Percentiles rank a stretch among this genome's conserved stretches.
These are phyloP conservation scores for Cosmorhoe ocellata DNA, from an alignment of 2,888 invertebrate genomes.

Conservation along the genomic window DNA sequence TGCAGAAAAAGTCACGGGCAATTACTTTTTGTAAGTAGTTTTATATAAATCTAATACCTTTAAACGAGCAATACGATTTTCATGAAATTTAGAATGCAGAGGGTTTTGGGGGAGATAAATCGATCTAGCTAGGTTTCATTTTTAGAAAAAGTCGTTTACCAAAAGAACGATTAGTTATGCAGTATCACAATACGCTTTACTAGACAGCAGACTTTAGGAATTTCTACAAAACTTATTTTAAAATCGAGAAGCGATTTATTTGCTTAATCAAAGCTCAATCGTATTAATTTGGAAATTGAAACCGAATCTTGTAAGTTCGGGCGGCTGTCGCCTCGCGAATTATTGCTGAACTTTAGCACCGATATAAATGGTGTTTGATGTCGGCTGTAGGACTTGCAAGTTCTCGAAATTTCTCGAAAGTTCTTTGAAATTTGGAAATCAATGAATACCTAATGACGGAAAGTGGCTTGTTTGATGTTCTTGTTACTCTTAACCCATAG, in stretches of 20 bases:
- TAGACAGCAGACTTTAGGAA: background rate
- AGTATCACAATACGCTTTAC: too few relatives aligned
- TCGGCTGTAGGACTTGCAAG: slow-evolving; percentile 11
- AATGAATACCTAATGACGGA: slow-evolving; percentile 2
- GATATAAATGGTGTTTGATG: slow-evolving; percentile 19
- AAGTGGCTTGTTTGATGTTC: background rate
- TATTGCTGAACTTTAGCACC: slow-evolving; percentile 19
- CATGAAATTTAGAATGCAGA: too few relatives aligned
- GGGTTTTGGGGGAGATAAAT: too few relatives aligned
- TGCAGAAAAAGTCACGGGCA: too few relatives aligned
- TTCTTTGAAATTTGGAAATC: background rate
- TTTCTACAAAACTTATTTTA: slow-evolving; percentile 1
- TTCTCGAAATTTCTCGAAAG: background rate
- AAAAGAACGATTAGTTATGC: too few relatives aligned
- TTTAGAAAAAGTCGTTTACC: too few relatives aligned
- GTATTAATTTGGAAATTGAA: slow-evolving; percentile 52
- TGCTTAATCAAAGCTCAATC: slow-evolving; percentile 63
- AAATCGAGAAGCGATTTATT: slow-evolving; percentile 49
- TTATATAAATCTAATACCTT: too few relatives aligned
- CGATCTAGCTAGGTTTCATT: too few relatives aligned
- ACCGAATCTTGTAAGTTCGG: slow-evolving; percentile 48
- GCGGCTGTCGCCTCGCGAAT: slow-evolving; percentile 18
- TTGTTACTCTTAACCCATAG: too few relatives aligned
- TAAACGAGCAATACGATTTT: too few relatives aligned
- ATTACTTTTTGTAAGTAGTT: too few relatives aligned